Percentiles rank a stretch among this genome's conserved stretches.
These are phyloP conservation scores for Muscicapa comitata DNA, from an alignment of 2,797 vertebrate genomes.

Conservation along the genomic window DNA sequence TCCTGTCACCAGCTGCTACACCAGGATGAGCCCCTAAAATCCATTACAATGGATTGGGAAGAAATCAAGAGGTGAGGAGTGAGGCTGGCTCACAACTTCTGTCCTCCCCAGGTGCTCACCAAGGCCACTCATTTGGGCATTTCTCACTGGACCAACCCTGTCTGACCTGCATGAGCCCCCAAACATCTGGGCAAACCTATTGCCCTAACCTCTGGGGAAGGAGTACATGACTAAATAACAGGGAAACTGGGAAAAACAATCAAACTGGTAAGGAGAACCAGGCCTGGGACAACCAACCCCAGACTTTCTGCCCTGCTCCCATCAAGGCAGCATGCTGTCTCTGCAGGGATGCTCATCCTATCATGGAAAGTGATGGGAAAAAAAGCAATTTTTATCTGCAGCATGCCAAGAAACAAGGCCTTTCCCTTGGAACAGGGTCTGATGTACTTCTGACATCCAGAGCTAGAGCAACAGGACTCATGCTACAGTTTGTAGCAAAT, in stretches of 20 bases:
- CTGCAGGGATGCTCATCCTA: neutral
- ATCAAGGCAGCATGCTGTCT: neutral
- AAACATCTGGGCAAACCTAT: neutral
- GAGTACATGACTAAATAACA: neutral
- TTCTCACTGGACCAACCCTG: neutral
- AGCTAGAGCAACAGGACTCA: neutral
- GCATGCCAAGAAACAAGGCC: neutral
- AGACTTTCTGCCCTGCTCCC: neutral
- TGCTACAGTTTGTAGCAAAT: neutral
- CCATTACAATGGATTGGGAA: neutral
- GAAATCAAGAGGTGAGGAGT: neutral
- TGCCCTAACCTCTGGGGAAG: neutral
- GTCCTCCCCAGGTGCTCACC: fast-evolving
- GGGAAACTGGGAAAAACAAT: neutral
- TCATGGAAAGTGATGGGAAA: neutral
- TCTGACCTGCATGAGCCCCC: neutral
- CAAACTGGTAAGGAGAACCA: neutral
- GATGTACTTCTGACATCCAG: neutral
- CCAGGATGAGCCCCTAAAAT: neutral
- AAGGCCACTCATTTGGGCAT: neutral
- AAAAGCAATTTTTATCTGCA: neutral
- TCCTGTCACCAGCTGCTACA: neutral
- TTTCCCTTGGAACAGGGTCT: neutral
- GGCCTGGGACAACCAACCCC: neutral
- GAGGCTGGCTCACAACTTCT: neutral